Conservation (phyloP, 2,113 vertebrate genomes). For the Macrotus californicus region DNA sequence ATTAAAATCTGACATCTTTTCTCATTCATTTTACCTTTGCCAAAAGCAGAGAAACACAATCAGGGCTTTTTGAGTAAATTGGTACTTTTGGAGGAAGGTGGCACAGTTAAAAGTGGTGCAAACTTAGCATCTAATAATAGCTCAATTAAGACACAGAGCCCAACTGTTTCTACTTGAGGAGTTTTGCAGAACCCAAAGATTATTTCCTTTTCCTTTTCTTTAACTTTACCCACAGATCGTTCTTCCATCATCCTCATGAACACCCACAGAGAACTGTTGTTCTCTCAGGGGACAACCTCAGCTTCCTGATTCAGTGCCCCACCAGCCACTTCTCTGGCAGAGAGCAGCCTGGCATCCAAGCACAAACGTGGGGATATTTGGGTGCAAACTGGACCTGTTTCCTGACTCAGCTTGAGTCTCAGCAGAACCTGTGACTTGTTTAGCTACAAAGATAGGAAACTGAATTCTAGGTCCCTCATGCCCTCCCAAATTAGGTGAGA, state of each 20-base stretch:
- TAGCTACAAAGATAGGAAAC: not conserved
- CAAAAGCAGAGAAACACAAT: not conserved
- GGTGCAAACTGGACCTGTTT: not conserved
- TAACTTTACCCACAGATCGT: not conserved
- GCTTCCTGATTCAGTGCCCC: constrained; percentile 1
- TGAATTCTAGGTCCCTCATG: not conserved
- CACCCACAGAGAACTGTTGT: not conserved
- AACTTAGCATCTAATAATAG: constrained; percentile 50
- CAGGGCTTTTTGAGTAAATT: not conserved
- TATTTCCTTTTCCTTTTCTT: constrained; percentile 8
- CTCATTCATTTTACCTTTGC: constrained; percentile 16
- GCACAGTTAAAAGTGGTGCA: not conserved
- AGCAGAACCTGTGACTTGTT: not conserved
- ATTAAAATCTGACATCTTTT: not conserved
- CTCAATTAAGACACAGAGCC: constrained; percentile 27
- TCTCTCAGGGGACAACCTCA: not conserved
- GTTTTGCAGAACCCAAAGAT: not conserved
- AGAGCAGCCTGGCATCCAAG: not conserved
- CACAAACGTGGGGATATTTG: not conserved
- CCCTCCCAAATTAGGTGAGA: not conserved
- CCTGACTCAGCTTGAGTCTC: not conserved
- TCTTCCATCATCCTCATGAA: not conserved
- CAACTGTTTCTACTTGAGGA: constrained; percentile 35
- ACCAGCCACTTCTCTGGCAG: constrained; percentile 20
- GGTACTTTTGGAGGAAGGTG: not conserved